Evolutionary conservation across 2,888 invertebrate species (phyloP).

Genomic region (Epistrophella euchroma): DNA sequence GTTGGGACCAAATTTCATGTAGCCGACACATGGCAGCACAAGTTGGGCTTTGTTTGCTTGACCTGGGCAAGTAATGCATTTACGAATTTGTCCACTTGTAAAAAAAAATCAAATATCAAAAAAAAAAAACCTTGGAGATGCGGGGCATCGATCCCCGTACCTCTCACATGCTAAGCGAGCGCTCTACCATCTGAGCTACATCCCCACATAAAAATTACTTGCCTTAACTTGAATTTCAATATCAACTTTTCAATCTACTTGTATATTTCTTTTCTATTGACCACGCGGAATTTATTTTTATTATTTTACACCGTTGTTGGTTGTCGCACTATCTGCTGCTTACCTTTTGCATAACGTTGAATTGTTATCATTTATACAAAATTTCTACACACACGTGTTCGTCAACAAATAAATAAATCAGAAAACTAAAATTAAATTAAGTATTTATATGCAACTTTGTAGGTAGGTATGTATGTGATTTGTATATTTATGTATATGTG

Average conservation of each 20-base stretch:
- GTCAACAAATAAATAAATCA: constrained; percentile 7
- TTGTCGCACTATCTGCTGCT: neutral
- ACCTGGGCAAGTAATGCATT: too few relatives aligned
- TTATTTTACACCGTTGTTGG: too few relatives aligned
- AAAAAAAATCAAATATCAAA: neutral
- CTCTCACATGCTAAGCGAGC: constrained; percentile 84
- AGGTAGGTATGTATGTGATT: neutral
- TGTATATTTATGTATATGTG: neutral
- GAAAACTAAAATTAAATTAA: neutral
- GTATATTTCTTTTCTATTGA: neutral
- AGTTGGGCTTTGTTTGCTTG: too few relatives aligned
- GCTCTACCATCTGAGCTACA: constrained; percentile 84
- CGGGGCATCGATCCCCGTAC: constrained; percentile 51
- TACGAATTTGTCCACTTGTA: too few relatives aligned
- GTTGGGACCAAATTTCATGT: too few relatives aligned
- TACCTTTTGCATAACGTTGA: neutral
- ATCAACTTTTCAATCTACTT: neutral
- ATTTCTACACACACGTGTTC: neutral
- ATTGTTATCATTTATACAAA: neutral
- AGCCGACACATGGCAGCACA: too few relatives aligned
- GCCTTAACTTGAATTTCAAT: neutral
- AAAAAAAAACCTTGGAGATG: constrained; percentile 44
- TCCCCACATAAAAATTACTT: constrained; percentile 78
- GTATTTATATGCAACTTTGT: constrained; percentile 12
- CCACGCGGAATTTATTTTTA: constrained; percentile 1